Percentiles rank a stretch among this genome's conserved stretches.
These are phyloP conservation scores for Coptodon bakossiorum DNA, from an alignment of 2,113 vertebrate species.

Conservation along the genomic window DNA sequence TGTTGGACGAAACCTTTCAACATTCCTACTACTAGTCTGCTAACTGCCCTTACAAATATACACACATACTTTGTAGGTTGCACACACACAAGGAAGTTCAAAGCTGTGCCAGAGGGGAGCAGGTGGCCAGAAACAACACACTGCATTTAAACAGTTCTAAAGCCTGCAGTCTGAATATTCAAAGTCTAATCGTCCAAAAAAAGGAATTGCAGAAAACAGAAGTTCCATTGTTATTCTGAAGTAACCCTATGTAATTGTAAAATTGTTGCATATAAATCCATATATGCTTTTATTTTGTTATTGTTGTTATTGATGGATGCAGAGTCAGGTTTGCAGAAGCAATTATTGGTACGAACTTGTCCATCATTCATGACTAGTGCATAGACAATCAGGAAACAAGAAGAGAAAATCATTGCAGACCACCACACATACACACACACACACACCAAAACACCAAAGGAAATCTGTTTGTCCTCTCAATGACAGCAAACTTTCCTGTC, in stretches of 20 bases:
- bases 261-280: not conserved
- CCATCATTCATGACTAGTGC: not conserved
- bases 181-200: not conserved
- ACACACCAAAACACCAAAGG: not conserved
- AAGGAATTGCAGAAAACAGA: not conserved
- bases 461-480: not conserved
- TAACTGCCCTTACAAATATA: constrained; percentile 30
- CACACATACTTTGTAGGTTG: not conserved
- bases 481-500: not conserved
- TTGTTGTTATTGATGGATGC: not conserved
- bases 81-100: constrained; percentile 24
- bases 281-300: not conserved
- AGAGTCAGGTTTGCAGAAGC: not conserved
- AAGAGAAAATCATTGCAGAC: not conserved
- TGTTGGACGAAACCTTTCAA: constrained; percentile 35
- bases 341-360: not conserved
- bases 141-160: not conserved
- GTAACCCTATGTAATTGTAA: not conserved
- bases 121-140: constrained; percentile 41
- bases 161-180: not conserved
- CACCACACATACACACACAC: not conserved
- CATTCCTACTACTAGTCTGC: constrained; percentile 38
- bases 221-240: not conserved
- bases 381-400: not conserved
- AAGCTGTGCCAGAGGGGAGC: constrained; percentile 40